phyloP scores from a whole-genome alignment of 2,797 vertebrate species.

The Phylloscopus collybita region DNA sequence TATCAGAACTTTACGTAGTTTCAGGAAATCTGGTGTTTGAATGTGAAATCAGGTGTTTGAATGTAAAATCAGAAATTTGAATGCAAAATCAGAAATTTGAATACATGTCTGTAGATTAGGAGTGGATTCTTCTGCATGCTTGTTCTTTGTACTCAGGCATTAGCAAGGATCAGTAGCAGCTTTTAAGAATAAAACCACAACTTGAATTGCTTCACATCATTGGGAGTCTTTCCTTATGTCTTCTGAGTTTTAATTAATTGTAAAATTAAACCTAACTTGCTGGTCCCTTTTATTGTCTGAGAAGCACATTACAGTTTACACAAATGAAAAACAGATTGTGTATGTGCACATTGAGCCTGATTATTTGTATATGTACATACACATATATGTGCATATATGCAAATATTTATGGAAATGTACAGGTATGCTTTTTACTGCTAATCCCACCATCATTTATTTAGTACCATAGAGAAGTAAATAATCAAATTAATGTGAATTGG shows the following conservation, averaged over 20 bases:
- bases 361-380: neutral
- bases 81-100: neutral
- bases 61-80: neutral
- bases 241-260: neutral
- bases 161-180: neutral
- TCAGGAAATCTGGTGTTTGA: neutral
- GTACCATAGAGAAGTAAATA: neutral
- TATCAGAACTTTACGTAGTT: neutral
- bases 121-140: neutral
- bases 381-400: too few species aligned
- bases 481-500: neutral
- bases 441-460: neutral
- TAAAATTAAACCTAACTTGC: neutral
- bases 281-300: neutral
- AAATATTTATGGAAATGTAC: neutral
- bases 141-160: neutral
- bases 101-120: neutral
- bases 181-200: neutral
- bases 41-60: neutral
- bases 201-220: neutral
- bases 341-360: neutral
- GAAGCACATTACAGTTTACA: neutral
- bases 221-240: neutral
- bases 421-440: neutral
- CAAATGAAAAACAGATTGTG: neutral